Conservation (phyloP, 2,888 invertebrate genomes). For the Cistogaster globosa region DNA sequence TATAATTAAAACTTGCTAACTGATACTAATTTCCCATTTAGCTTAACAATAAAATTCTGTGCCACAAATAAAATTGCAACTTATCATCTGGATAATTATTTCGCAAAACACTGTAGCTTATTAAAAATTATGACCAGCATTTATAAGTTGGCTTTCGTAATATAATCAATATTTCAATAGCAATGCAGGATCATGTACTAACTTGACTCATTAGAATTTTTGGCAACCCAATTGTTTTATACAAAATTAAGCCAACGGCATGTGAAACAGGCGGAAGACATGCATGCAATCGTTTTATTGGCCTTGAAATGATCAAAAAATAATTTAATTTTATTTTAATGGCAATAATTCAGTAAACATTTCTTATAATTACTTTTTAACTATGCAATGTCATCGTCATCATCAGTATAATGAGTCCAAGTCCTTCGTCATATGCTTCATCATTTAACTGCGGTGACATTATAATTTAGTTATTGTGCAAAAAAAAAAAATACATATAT, state of each 20-base stretch:
- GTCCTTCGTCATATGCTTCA: slow-evolving; percentile 2
- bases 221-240: slow-evolving; percentile 12
- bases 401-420: slow-evolving; percentile 19
- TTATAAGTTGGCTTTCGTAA: too few species aligned
- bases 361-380: slow-evolving; percentile 65
- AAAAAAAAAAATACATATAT: slow-evolving; percentile 20
- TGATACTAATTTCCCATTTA: too few species aligned
- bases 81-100: too few species aligned
- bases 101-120: too few species aligned
- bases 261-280: background rate
- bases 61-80: too few species aligned
- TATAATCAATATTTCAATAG: too few species aligned
- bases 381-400: slow-evolving; percentile 55
- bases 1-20: too few species aligned
- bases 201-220: too few species aligned
- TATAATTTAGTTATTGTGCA: slow-evolving; percentile 18
- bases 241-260: slow-evolving; percentile 6
- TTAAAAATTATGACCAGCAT: too few species aligned
- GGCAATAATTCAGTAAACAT: slow-evolving; percentile 30
- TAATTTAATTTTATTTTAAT: slow-evolving; percentile 55
- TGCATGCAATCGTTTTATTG: background rate
- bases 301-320: slow-evolving; percentile 51
- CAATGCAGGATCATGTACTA: too few species aligned
- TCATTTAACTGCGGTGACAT: slow-evolving; percentile 17
- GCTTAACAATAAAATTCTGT: too few species aligned